Evolutionary conservation across 2,797 vertebrate genomes (phyloP).

Genomic region (Mormyrus hasselquistii): DNA sequence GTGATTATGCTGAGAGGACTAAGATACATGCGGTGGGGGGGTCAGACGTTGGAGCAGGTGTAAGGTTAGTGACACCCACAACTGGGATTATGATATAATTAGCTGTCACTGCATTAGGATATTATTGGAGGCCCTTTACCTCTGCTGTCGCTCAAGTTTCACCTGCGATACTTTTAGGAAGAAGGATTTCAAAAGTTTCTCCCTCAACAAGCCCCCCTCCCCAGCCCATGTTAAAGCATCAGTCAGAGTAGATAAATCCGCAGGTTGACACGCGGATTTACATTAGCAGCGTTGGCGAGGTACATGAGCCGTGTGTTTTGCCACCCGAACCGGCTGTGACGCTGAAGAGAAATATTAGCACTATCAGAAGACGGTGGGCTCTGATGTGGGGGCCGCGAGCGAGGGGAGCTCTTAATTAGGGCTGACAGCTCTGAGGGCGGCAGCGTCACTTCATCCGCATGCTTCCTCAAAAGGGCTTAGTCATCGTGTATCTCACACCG

Average conservation of each 20-base stretch:
- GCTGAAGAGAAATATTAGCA: not conserved
- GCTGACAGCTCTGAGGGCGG: constrained; percentile 21
- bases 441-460: constrained; percentile 10
- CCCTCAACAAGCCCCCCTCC: not conserved
- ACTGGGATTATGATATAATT: constrained; percentile 28
- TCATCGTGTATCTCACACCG: constrained; percentile 9
- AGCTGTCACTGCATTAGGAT: constrained; percentile 18
- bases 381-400: not conserved
- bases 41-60: not conserved
- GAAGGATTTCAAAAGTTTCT: not conserved
- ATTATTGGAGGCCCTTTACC: not conserved
- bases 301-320: not conserved
- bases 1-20: constrained; percentile 7
- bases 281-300: not conserved
- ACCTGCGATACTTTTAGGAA: constrained; percentile 3
- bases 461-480: constrained; percentile 20
- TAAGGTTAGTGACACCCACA: constrained; percentile 14
- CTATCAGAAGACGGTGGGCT: not conserved
- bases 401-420: constrained; percentile 26
- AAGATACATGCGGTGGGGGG: not conserved
- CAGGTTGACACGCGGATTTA: not conserved
- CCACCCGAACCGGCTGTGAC: not conserved
- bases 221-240: not conserved
- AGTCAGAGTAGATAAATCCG: not conserved
- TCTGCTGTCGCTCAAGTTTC: not conserved